Evolutionary conservation across 2,888 invertebrate species (phyloP), one percentile per base, ranked within the genome.

Genomic region (Noctua pronuba): DNA sequence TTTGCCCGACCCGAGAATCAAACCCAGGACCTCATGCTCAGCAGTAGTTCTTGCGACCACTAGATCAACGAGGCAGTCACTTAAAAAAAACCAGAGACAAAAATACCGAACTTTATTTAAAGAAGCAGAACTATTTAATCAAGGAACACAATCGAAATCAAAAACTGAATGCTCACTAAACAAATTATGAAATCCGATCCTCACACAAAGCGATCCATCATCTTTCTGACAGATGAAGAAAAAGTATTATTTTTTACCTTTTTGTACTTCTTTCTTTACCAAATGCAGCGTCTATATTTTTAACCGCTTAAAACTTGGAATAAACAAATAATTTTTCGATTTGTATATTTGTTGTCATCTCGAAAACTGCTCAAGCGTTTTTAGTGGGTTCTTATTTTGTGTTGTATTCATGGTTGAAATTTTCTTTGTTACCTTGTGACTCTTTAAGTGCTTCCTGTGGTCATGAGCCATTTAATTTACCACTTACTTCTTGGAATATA

Each of bases 101-200:
- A 81, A 80, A 77, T n/a, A 71, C 16, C 7, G n/a, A 77, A 44
- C 60, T 75, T 70, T 86, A 90, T 88, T 88, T 88, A 89, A 90
- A 91, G 86, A 90, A 90, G 83, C 85, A 87, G 89, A 94, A 94
- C 94, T 95, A 95, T 95, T 95, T 95, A 94, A 96, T 95, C 94
- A 91, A 92, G 89, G 83, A 92, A 91, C 88, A 93, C 92, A 95
- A 95, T 94, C 94, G 86, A 89, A 83, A 90, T 87, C 86, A 88
- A 90, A 91, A 81, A 83, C 68, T 92, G 93, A 94, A 95, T 93
- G 93, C 91, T 92, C 87, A 92, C 94, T 91, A 95, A 95, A 95
- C 92, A 95, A 95, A 95, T 95, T 95, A 94, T 95, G 96, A 94
- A 96, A 96, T 93, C 91, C 90, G 95, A 95, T 94, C 94, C 90